These are phyloP conservation scores for Passerculus sandwichensis DNA, from an alignment of 2,797 vertebrate species.

Conservation along the genomic window DNA sequence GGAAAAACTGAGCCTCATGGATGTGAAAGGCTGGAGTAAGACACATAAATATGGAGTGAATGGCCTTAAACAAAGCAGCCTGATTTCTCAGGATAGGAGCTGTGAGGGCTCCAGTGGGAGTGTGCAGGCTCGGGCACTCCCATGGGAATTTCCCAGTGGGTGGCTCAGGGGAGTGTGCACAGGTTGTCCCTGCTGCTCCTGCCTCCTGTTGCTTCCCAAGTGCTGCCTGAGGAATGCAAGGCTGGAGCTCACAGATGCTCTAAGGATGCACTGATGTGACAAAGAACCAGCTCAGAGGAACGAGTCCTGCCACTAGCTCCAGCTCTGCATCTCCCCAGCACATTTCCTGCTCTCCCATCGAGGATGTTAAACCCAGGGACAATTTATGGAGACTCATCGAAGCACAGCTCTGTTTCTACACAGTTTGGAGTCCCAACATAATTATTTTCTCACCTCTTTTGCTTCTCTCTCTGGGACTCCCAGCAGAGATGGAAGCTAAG, in stretches of 20 bases:
- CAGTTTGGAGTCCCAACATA: neutral
- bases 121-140: rapidly evolving
- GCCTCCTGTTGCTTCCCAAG: neutral
- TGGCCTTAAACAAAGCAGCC: neutral
- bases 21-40: neutral
- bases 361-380: neutral
- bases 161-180: rapidly evolving
- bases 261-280: neutral
- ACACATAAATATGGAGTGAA: neutral
- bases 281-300: rapidly evolving
- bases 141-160: neutral
- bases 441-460: neutral
- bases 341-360: neutral
- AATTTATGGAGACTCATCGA: neutral
- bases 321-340: neutral
- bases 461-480: neutral
- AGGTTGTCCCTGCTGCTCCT: neutral
- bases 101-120: rapidly evolving
- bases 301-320: rapidly evolving
- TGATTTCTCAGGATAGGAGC: neutral
- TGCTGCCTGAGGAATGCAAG: neutral
- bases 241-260: neutral
- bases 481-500: neutral
- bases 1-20: neutral
- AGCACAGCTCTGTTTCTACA: neutral